These are phyloP conservation scores for Stictonetta naevosa DNA, from an alignment of 2,113 vertebrate genomes.

Conservation along the genomic window DNA sequence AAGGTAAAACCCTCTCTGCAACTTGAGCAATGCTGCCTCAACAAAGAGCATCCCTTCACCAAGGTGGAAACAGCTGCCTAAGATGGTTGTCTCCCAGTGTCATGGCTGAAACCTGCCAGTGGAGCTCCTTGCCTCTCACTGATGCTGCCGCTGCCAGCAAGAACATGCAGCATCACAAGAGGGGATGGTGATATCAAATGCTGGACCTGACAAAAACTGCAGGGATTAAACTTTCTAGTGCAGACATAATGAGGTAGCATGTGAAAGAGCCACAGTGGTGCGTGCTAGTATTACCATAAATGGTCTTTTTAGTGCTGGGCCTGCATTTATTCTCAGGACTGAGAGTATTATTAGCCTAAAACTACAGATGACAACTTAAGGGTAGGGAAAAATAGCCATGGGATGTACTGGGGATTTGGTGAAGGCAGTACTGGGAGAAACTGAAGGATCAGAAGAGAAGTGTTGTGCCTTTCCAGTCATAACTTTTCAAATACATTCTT, in stretches of 20 bases:
- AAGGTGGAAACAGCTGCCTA: not conserved
- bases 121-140: not conserved
- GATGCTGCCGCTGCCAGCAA: not conserved
- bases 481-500: not conserved
- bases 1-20: not conserved
- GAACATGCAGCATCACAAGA: not conserved
- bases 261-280: not conserved
- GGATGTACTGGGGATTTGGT: not conserved
- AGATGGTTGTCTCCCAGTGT: not conserved
- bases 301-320: not conserved
- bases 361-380: not conserved
- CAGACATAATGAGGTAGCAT: rapidly evolving
- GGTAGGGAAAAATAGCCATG: not conserved
- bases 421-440: not conserved
- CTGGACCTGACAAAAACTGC: not conserved
- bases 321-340: not conserved
- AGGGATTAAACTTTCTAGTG: not conserved
- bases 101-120: not conserved
- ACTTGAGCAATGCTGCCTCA: not conserved
- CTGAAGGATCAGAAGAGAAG: not conserved
- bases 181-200: rapidly evolving
- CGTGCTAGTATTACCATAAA: not conserved
- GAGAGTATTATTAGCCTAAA: not conserved
- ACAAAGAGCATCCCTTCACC: not conserved
- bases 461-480: not conserved